Percentiles rank a stretch among this genome's conserved stretches.
These are phyloP conservation scores for Acanthosoma haemorrhoidale DNA, from an alignment of 2,888 invertebrate genomes.

Conservation along the genomic window DNA sequence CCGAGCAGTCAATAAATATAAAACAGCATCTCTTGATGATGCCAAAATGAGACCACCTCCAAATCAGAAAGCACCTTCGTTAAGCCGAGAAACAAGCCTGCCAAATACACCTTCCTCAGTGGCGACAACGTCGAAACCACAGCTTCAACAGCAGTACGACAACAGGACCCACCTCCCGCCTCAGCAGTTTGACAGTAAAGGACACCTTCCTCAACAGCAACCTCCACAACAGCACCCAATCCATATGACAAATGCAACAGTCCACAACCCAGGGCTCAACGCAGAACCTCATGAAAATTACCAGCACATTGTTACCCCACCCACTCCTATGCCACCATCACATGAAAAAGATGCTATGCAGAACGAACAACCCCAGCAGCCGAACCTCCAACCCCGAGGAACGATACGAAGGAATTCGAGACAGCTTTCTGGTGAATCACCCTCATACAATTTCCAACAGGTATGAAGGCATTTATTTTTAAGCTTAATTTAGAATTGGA, in stretches of 20 bases:
- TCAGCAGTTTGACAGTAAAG: slow-evolving; percentile 10
- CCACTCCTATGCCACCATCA: slow-evolving; percentile 42
- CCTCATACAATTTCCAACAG: slow-evolving; percentile 47
- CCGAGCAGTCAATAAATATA: slow-evolving; percentile 60
- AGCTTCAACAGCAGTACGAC: background rate
- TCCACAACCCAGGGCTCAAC: slow-evolving; percentile 23
- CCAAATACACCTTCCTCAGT: slow-evolving; percentile 19
- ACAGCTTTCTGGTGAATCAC: slow-evolving; percentile 52
- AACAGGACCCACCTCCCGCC: background rate
- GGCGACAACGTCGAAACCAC: background rate
- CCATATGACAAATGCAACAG: slow-evolving; percentile 18
- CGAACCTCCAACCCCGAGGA: slow-evolving; percentile 43
- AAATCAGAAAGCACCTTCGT: slow-evolving; percentile 15
- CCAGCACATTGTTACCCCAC: slow-evolving; percentile 43
- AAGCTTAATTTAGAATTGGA: too few species aligned
- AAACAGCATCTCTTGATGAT: slow-evolving; percentile 15
- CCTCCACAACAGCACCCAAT: slow-evolving; percentile 17
- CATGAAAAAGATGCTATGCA: slow-evolving; percentile 37
- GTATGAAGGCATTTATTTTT: too few species aligned
- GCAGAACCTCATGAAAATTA: slow-evolving; percentile 45
- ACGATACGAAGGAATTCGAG: slow-evolving; percentile 51
- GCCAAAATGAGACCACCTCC: slow-evolving; percentile 24
- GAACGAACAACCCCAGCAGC: slow-evolving; percentile 39
- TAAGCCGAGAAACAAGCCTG: slow-evolving; percentile 13
- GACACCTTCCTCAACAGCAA: slow-evolving; percentile 15